A percentile compares a stretch with the other conserved stretches of the same genome.
Evolutionary conservation across 2,888 invertebrate genomes (phyloP).

Genomic region (Abscondita cerata): DNA sequence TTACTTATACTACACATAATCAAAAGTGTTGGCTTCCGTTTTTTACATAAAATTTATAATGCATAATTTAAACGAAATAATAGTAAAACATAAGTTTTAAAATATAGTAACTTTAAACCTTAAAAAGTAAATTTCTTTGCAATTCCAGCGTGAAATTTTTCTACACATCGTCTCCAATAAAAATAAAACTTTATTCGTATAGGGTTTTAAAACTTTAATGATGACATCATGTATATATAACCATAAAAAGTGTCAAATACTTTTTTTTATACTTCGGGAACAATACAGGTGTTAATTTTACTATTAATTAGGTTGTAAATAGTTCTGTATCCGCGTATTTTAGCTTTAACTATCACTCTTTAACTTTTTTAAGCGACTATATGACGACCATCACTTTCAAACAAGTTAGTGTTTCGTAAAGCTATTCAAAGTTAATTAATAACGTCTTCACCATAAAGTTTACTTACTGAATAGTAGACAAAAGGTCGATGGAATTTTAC

Average conservation of each 20-base stretch:
- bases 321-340: constrained; percentile 4
- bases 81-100: no score
- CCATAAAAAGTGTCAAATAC: constrained; percentile 9
- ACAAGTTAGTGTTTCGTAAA: constrained; percentile 10
- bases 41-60: no score
- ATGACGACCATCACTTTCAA: constrained; percentile 8
- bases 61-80: no score
- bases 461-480: constrained; percentile 3
- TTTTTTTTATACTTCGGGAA: constrained; percentile 2
- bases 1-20: no score
- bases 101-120: no score
- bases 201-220: constrained; percentile 4
- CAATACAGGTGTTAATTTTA: constrained; percentile 11
- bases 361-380: neutral
- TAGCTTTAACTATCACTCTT: constrained; percentile 1
- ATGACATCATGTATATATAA: neutral
- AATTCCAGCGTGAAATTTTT: no score
- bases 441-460: constrained; percentile 10
- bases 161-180: no score
- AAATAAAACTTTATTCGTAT: no score
- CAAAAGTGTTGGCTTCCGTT: no score
- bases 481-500: constrained; percentile 10
- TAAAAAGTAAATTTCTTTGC: no score
- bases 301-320: constrained; percentile 13
- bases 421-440: constrained; percentile 10